Conservation (phyloP, 1,140 invertebrate species). For the Pentalonia nigronervosa region DNA sequence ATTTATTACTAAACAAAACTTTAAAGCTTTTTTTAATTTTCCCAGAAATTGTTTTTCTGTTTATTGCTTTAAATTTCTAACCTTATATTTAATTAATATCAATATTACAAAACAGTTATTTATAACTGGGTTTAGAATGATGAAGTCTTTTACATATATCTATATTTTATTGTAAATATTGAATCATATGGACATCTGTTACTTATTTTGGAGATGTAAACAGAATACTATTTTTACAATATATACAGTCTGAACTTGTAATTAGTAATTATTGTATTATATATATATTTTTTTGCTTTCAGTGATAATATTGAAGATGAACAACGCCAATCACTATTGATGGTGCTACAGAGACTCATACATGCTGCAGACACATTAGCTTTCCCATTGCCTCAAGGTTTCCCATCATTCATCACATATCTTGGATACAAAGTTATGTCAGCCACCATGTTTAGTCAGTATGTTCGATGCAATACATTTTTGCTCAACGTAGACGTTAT, state of each 20-base stretch:
- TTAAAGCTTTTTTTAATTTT: no score
- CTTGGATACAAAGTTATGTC: conserved; percentile 79
- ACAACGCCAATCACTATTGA: conserved; percentile 59
- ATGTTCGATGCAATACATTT: conserved; percentile 80
- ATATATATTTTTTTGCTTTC: not conserved
- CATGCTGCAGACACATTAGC: conserved; percentile 79
- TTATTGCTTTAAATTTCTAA: no score
- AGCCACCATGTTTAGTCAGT: conserved; percentile 80
- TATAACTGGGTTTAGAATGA: no score
- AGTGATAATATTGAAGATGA: conserved; percentile 60
- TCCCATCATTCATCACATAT: conserved; percentile 86
- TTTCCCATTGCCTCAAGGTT: conserved; percentile 83
- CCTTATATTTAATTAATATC: no score
- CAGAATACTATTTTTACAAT: not conserved
- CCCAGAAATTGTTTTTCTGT: no score
- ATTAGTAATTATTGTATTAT: not conserved
- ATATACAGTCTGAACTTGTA: no score
- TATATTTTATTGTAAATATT: no score
- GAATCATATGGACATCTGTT: not conserved
- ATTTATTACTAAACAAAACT: no score
- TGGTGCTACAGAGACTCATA: conserved; percentile 69
- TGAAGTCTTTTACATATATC: no score
- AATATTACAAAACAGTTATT: no score
- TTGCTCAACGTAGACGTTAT: conserved; percentile 86
- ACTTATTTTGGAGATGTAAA: not conserved